These are phyloP conservation scores for Anas flavirostris DNA, from an alignment of 2,797 vertebrate genomes.

Conservation along the genomic window DNA sequence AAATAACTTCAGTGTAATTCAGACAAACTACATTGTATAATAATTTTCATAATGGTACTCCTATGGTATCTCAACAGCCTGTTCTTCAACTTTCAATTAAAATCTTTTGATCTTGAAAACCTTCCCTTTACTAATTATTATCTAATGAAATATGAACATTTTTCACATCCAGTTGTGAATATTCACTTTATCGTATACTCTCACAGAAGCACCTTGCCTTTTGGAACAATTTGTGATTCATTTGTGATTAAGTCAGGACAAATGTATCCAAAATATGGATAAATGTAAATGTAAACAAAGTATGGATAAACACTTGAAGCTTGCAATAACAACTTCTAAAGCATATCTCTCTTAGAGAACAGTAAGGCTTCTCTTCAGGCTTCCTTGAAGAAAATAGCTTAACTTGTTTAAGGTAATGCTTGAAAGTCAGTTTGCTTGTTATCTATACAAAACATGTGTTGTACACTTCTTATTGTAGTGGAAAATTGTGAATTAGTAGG, in stretches of 20 bases:
- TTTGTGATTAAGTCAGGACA: too few species aligned
- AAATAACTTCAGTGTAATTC: background rate
- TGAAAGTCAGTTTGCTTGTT: background rate
- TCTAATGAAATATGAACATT: too few species aligned
- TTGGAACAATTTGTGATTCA: too few species aligned
- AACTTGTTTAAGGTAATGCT: background rate
- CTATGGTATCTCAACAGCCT: background rate
- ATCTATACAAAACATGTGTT: background rate
- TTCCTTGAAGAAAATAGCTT: background rate
- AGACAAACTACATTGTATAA: background rate
- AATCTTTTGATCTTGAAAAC: background rate
- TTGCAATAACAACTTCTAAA: too few species aligned
- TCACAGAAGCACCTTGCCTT: too few species aligned
- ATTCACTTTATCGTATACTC: too few species aligned
- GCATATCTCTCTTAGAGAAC: too few species aligned
- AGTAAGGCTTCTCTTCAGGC: background rate
- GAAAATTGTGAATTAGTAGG: background rate
- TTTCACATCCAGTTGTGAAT: too few species aligned
- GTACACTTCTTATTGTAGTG: background rate
- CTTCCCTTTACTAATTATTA: too few species aligned
- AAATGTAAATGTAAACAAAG: too few species aligned
- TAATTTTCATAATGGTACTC: background rate
- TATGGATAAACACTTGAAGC: too few species aligned
- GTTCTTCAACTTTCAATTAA: background rate
- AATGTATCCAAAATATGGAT: too few species aligned